A percentile compares a stretch with the other conserved stretches of the same genome.
These are phyloP conservation scores for Sesamia inferens DNA, from an alignment of 2,888 invertebrate species.

Conservation along the genomic window DNA sequence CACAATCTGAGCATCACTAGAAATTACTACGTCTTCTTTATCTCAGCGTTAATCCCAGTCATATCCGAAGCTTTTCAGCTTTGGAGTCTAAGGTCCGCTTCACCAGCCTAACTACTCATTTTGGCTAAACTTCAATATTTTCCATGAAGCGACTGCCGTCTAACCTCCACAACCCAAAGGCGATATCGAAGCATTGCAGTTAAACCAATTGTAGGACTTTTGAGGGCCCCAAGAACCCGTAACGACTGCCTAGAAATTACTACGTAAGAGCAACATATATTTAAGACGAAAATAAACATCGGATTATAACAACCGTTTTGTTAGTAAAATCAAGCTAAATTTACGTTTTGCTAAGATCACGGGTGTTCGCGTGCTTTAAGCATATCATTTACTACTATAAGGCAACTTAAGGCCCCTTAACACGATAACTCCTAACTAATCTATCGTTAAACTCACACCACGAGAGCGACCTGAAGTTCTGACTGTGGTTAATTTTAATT, in stretches of 20 bases:
- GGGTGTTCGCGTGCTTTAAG: conserved; percentile 73
- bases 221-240: too few species aligned
- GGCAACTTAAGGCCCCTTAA: conserved; percentile 73
- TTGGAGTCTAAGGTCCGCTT: too few species aligned
- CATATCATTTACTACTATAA: conserved; percentile 78
- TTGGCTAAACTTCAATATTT: too few species aligned
- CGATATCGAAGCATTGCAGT: too few species aligned
- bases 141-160: too few species aligned
- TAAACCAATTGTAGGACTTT: too few species aligned
- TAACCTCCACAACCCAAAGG: too few species aligned
- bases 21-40: not conserved
- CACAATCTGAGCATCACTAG: not conserved
- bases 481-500: conserved; percentile 58
- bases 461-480: conserved; percentile 58
- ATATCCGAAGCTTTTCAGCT: too few species aligned
- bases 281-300: not conserved
- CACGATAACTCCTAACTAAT: conserved; percentile 74
- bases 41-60: too few species aligned
- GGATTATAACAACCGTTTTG: conserved; percentile 6
- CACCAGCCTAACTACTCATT: too few species aligned
- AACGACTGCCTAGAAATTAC: too few species aligned
- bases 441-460: conserved; percentile 70
- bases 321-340: conserved; percentile 33
- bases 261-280: not conserved
- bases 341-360: conserved; percentile 45